phyloP scores from a whole-genome alignment of 1,140 invertebrate species.

The Trichonephila inaurata region DNA sequence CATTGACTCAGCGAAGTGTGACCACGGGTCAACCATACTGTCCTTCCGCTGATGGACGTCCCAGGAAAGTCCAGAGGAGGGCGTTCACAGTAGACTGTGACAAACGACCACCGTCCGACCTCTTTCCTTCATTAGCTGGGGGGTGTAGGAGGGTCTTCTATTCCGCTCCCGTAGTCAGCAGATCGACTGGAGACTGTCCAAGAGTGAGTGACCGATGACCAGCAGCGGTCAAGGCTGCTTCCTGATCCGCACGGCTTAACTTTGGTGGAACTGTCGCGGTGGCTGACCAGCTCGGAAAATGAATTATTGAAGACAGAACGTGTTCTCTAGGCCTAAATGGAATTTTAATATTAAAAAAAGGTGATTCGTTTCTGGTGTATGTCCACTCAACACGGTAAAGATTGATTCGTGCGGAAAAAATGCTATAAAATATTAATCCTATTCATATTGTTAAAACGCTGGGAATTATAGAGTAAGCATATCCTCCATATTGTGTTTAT shows the following conservation, averaged over 20 bases:
- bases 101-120: constrained; percentile 2
- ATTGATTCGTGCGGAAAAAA: background rate
- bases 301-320: background rate
- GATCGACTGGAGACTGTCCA: constrained; percentile 31
- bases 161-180: constrained; percentile 27
- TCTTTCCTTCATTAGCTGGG: constrained; percentile 8
- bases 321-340: background rate
- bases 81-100: background rate
- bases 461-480: too few relatives aligned
- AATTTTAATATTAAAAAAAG: constrained; percentile 3
- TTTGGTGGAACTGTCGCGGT: constrained; percentile 40
- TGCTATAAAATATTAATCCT: too few relatives aligned
- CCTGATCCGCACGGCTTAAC: constrained; percentile 19
- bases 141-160: background rate
- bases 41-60: background rate
- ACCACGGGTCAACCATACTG: background rate
- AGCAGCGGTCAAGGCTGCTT: background rate
- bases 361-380: too few relatives aligned
- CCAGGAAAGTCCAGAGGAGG: background rate
- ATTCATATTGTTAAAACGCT: too few relatives aligned
- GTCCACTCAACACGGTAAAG: background rate
- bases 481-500: too few relatives aligned
- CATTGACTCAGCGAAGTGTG: too few relatives aligned
- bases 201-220: constrained; percentile 41
- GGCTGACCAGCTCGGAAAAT: background rate